Percentiles rank a stretch among this genome's conserved stretches.
Evolutionary conservation across 2,797 vertebrate species (phyloP).

Genomic region (Acridotheres tristis): DNA sequence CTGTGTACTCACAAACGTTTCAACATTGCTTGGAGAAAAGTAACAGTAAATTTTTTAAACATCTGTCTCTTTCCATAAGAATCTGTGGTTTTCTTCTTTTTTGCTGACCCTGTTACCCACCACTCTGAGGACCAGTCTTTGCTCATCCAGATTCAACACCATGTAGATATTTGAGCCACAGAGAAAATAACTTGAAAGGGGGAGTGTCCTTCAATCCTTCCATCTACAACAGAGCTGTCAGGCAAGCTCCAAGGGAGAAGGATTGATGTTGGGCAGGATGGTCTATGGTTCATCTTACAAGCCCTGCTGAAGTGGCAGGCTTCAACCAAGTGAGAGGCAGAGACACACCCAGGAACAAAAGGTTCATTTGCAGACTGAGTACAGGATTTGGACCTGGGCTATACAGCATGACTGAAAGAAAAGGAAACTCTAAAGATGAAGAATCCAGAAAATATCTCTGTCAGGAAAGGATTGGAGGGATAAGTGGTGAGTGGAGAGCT

Average conservation of each 20-base stretch:
- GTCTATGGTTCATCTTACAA: not conserved
- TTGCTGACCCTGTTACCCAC: not conserved
- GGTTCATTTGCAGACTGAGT: not conserved
- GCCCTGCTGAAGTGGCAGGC: not conserved
- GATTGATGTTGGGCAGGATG: not conserved
- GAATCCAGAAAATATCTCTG: not conserved
- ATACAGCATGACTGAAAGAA: not conserved
- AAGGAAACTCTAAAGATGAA: not conserved
- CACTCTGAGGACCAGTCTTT: not conserved
- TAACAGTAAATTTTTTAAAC: not conserved
- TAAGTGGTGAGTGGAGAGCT: not conserved
- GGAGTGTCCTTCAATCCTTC: not conserved
- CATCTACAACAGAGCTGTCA: not conserved
- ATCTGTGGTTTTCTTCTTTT: not conserved
- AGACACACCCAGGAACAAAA: not conserved
- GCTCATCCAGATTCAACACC: not conserved
- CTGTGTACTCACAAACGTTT: not conserved
- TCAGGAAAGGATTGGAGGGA: not conserved
- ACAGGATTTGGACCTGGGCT: not conserved
- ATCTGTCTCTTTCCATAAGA: not conserved
- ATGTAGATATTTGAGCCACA: not conserved
- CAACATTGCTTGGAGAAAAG: not conserved
- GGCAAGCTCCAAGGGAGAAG: not conserved
- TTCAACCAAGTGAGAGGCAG: not conserved
- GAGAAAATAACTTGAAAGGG: not conserved